Evolutionary conservation across 2,797 vertebrate genomes (phyloP).

Genomic region (Apodemus agrarius): DNA sequence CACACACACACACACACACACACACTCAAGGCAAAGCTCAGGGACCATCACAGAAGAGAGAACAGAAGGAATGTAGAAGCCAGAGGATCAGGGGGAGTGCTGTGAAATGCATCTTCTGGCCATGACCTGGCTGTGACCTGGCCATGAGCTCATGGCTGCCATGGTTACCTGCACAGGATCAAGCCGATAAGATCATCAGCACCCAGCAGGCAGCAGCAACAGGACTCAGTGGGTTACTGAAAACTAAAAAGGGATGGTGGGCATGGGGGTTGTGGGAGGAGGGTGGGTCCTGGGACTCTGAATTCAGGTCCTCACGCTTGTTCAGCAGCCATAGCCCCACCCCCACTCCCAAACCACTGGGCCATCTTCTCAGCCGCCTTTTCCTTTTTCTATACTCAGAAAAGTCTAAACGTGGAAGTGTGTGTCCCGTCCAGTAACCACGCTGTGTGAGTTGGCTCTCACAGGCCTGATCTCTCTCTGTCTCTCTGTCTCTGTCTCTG

Average conservation of each 20-base stretch:
- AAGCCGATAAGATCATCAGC: neutral
- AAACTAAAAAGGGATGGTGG: neutral
- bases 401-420: neutral
- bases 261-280: neutral
- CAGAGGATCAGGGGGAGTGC: neutral
- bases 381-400: neutral
- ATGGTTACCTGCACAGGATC: neutral
- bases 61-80: neutral
- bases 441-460: neutral
- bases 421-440: neutral
- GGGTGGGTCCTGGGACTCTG: neutral
- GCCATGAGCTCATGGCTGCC: neutral
- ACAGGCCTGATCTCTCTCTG: neutral
- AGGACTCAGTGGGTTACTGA: neutral
- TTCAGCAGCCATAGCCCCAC: neutral
- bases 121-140: no score
- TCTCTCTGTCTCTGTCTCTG: no score
- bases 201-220: neutral
- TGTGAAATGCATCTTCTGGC: neutral
- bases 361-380: neutral
- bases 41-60: neutral
- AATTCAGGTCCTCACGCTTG: neutral
- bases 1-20: neutral
- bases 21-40: no score
- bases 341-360: rapidly evolving